Base-by-base conservation (phyloP, 2,888 invertebrate species). In the Biston betularia region DNA sequence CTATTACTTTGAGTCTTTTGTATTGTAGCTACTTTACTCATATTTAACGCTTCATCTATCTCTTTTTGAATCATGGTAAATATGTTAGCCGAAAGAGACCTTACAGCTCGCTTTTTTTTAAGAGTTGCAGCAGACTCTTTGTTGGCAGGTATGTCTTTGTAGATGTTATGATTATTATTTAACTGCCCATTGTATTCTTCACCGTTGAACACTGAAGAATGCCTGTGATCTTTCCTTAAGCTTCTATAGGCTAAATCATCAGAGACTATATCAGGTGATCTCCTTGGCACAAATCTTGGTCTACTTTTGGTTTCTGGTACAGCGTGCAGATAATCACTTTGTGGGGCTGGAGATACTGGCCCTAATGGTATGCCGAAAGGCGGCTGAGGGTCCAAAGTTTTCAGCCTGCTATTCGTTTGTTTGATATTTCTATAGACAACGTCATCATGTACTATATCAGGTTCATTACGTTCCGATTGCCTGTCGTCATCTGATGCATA, bases 321-420 rank as follows among this genome's bases (percentile, higher is more conserved):
- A 0, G 96, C 96, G 82, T 98, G 97, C 63, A 98, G 93, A 82
- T 98, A 98, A 85, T 98, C 98, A 76, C 96, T 97, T 68, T 96
- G 96, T 0, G 97, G 95, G 6, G 97, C 96, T 1, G 96, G 96
- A 0, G 97, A 95, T 33, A 98, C 96, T 11, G 98, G 98, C 2
- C 97, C 97, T 45, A 98, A 86, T 0, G 98, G 98, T 80, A 98
- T 98, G 24, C 98, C 98, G 84, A 98, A 98, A 0, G 97, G 98
- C 45, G 97, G 98, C 82, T 98, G 98, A 14, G 97, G 97, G 60
- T 98, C 98, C 4, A 95, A 82, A 7, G 96, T 95, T 84, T 96
- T 96, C 49, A 96, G 88, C 54, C 95, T 95, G 81, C 95, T 96
- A 77, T 97, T 98, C 10, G 96, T 96, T 83, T 96, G 95, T 79